Conservation (phyloP, 1,140 invertebrate genomes). For the Trichonephila clavata region DNA sequence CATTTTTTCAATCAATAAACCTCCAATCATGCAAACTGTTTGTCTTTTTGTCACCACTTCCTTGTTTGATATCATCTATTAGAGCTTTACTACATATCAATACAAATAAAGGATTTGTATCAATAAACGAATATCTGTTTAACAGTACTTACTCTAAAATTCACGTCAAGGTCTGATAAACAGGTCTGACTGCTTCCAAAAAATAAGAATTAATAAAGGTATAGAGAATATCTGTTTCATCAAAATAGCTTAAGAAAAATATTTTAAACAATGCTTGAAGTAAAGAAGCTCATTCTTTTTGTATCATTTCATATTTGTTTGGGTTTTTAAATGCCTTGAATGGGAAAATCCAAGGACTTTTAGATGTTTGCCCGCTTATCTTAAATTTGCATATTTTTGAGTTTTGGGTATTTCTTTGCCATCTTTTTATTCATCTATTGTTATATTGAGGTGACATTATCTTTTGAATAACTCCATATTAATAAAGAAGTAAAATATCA, state of each 20-base stretch:
- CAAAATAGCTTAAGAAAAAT: background rate
- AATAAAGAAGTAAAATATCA: no score
- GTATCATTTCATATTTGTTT: background rate
- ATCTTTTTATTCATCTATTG: no score
- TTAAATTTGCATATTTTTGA: no score
- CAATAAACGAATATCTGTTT: background rate
- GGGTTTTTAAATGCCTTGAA: background rate
- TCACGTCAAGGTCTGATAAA: slow-evolving; percentile 1
- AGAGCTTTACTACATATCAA: background rate
- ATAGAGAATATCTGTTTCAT: background rate
- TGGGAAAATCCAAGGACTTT: background rate
- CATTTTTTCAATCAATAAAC: background rate
- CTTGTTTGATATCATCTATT: slow-evolving; percentile 23
- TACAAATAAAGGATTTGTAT: background rate
- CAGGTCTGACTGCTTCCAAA: slow-evolving; percentile 3
- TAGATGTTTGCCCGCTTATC: background rate
- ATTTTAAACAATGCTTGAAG: slow-evolving; percentile 10
- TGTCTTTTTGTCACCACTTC: background rate
- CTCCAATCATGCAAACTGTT: background rate
- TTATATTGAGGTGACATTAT: no score
- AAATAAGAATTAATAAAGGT: background rate
- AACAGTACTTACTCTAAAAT: background rate
- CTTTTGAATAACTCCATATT: no score
- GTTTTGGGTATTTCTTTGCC: no score
- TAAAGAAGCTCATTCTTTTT: background rate